Evolutionary conservation across 2,797 vertebrate genomes (phyloP), one percentile per base, ranked within the genome.

Genomic region (Graptemys geographica): DNA sequence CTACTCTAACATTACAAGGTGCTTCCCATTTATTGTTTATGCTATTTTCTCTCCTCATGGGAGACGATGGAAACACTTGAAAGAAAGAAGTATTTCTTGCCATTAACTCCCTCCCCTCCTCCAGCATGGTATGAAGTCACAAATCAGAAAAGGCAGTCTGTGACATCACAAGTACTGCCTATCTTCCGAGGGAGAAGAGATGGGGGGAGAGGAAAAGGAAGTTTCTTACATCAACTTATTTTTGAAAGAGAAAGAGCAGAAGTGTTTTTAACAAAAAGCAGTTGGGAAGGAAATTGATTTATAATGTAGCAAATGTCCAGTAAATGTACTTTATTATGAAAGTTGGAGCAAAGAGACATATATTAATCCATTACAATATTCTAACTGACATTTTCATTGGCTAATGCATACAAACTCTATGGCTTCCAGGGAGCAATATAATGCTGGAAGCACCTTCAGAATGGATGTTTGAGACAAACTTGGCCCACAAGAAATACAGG

Each of bases 161-260:
- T 98, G 97, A 96, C 94, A 93, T 97, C 97, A 98, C 90, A 91
- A 89, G 44, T 62, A 81, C 89, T 88, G 49, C 90, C 93, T 88
- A 93, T 33, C 86, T 96, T 87, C 90, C 98, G 91, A 86, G 84
- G 90, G 44, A 96, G n/a, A 84, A n/a, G 78, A 55, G 83, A 83
- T 89, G 51, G 3, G 84, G 55, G 82, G 51, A 88, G 78, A 47
- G 49, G 79, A 84, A 74, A 56, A 51, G 81, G 80, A 65, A 37
- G 28, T 62, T 93, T 52, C 23, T 78, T 69, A 51, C 55, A 87
- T 47, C 18, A 90, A 21, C 59, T 59, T 80, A 51, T 28, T 25
- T 55, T 44, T 21, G 0, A 49, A 31, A 96, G 65, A 4, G 78
- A 13, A 84, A 91, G 80, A 79, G 28, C 85, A 88, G 33, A 85